These are phyloP conservation scores for Erinaceus europaeus DNA, from an alignment of 2,113 vertebrate species.

Conservation along the genomic window DNA sequence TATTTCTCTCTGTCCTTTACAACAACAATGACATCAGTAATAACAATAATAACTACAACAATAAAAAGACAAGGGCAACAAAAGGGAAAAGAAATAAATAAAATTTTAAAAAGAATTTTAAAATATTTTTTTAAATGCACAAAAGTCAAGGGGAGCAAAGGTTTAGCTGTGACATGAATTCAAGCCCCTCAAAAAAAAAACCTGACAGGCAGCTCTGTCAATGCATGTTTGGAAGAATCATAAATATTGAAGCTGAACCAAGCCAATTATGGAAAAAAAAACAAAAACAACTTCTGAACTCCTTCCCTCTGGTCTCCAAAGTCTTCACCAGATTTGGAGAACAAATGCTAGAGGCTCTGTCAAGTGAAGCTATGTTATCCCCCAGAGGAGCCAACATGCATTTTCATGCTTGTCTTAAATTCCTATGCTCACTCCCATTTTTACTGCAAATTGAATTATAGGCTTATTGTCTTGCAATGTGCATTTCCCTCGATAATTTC, in stretches of 20 bases:
- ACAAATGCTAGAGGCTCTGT: neutral
- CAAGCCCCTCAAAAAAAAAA: neutral
- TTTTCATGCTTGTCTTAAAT: too few species aligned
- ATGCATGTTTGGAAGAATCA: neutral
- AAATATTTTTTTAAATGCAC: too few species aligned
- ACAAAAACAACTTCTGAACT: neutral
- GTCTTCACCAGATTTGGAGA: neutral
- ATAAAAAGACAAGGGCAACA: too few species aligned
- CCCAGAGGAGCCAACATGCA: too few species aligned
- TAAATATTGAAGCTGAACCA: neutral
- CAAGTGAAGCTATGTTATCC: neutral
- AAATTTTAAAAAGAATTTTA: too few species aligned
- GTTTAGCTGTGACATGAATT: neutral
- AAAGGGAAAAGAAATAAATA: too few species aligned
- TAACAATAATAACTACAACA: too few species aligned
- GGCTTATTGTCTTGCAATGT: neutral
- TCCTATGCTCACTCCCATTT: neutral
- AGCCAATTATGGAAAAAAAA: too few species aligned
- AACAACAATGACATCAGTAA: too few species aligned
- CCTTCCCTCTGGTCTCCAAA: neutral
- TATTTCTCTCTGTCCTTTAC: too few species aligned
- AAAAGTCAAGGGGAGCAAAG: neutral
- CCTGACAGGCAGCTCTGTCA: neutral
- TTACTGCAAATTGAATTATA: neutral
- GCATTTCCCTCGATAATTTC: neutral